These are phyloP conservation scores for Oncorhynchus mykiss DNA, from an alignment of 2,113 vertebrate species.

Conservation along the genomic window DNA sequence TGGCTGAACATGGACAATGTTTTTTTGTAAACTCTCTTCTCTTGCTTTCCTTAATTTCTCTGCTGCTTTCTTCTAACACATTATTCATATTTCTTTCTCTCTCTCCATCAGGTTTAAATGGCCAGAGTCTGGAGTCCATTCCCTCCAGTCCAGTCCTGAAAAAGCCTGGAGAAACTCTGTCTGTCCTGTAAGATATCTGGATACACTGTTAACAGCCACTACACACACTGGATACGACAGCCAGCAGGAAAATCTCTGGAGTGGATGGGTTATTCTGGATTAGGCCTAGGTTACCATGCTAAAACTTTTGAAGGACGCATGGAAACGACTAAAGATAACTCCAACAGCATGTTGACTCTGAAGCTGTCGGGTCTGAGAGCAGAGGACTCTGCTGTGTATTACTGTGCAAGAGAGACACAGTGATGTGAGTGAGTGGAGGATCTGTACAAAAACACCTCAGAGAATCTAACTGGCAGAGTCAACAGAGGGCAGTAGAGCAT, in stretches of 20 bases:
- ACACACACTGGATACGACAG: conserved; percentile 32
- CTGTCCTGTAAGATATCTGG: conserved; percentile 31
- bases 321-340: conserved; percentile 29
- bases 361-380: conserved; percentile 23
- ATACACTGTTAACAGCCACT: background rate
- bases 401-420: conserved; percentile 27
- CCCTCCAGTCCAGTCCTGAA: conserved; percentile 23
- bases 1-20: too few species aligned
- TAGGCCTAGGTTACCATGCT: background rate
- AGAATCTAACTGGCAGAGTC: too few species aligned
- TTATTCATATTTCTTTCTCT: background rate
- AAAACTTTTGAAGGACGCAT: conserved; percentile 7
- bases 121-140: conserved; percentile 22
- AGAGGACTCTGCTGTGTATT: conserved; percentile 33
- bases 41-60: too few species aligned
- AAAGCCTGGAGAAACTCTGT: conserved; percentile 21
- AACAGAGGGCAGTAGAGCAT: too few species aligned
- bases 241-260: conserved; percentile 14
- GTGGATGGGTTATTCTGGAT: conserved; percentile 19
- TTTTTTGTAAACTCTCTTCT: too few species aligned
- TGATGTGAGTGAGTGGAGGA: background rate
- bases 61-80: conserved; percentile 3
- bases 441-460: conserved; percentile 12
- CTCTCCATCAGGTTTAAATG: conserved; percentile 18
- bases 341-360: conserved; percentile 32